Base-by-base conservation (phyloP, 2,113 vertebrate genomes). In the Epinephelus lanceolatus region DNA sequence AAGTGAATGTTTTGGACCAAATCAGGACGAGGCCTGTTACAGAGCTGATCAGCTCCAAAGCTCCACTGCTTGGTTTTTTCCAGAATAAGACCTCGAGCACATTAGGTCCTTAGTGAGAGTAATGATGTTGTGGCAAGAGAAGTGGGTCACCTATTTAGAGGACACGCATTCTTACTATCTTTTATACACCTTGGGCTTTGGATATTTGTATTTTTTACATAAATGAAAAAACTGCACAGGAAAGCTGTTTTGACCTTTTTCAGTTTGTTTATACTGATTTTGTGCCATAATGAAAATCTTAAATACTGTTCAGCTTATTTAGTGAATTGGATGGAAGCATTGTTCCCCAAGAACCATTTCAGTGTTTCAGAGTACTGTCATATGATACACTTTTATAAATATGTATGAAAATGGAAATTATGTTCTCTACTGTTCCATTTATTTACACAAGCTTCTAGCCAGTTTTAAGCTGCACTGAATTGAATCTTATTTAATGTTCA, bases 131-230 rank as follows among this genome's bases (percentile, higher is more conserved):
- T 67, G 80, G 40, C 57, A 53, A 61, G 30, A 86, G 71, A 89
- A 89, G 55, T 85, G 71, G 81, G 84, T 87, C 84, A 75, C 81
- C 66, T 76, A 21, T 83, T 79, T 75, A 77, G 57, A 10, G 21
- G n/a, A 40, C 0, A 30, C 60, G 47, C 40, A 80, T 77, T 71
- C 55, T 75, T 42, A 21, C 61, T 30, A 40, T 84, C 21, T 75
- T 80, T 80, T 55, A 30, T 67, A 63, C 67, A 91, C 65, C 85
- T 86, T 83, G 25, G 51, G 9, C 30, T 79, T 74, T 65, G 42
- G 33, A 37, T 71, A 49, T 78, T 80, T 81, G 78, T 82, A 23
- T 27, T 59, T 62, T 65, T 49, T 13, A 27, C 2, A 3, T 52
- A 11, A 51, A 53, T 68, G 5, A 37, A 45, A 57, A 40, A 65